phyloP scores from a whole-genome alignment of 2,797 vertebrate genomes.

The Phataginus tricuspis region DNA sequence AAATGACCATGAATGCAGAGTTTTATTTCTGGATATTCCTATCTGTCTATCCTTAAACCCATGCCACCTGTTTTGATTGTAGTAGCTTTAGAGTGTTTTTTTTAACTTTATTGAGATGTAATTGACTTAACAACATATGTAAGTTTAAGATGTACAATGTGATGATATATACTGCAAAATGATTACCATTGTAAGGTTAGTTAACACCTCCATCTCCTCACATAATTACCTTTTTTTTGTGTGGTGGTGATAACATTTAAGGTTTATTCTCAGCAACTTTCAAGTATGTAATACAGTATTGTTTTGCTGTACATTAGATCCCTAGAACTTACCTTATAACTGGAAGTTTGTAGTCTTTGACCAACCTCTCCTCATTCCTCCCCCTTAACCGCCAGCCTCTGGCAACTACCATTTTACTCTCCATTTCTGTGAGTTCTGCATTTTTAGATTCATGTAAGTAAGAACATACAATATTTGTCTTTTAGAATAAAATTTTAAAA shows the following conservation, averaged over 20 bases:
- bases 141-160: neutral
- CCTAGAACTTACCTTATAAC: neutral
- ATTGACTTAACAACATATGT: neutral
- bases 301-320: neutral
- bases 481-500: neutral
- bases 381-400: neutral
- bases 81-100: neutral
- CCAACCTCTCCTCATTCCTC: neutral
- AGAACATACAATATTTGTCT: neutral
- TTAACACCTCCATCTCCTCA: neutral
- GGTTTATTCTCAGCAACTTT: neutral
- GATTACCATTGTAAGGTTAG: neutral
- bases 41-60: neutral
- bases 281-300: neutral
- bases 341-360: neutral
- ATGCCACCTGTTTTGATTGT: neutral
- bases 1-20: neutral
- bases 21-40: slow-evolving; percentile 6
- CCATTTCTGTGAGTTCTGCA: neutral
- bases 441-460: neutral
- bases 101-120: neutral
- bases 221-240: neutral
- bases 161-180: neutral
- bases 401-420: neutral
- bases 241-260: neutral